These are phyloP conservation scores for Xanthorhoe designata DNA, from an alignment of 2,888 invertebrate species.

Conservation along the genomic window DNA sequence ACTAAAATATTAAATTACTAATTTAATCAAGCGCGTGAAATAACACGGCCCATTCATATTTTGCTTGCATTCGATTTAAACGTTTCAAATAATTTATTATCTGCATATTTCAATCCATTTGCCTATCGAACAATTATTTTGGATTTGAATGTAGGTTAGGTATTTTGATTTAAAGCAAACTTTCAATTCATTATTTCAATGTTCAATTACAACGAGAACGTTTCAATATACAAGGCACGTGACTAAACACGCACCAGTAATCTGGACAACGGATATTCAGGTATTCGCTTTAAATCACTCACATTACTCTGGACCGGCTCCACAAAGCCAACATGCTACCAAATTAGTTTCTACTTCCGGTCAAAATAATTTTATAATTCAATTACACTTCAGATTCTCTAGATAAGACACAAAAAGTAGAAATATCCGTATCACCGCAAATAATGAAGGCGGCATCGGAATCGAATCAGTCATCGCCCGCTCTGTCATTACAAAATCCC, in stretches of 20 bases:
- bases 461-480: conserved; percentile 57
- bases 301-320: conserved; percentile 51
- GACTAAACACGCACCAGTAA: conserved; percentile 69
- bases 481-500: conserved; percentile 71
- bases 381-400: conserved; percentile 60
- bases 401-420: conserved; percentile 63
- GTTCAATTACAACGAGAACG: conserved; percentile 46
- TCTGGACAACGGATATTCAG: conserved; percentile 66
- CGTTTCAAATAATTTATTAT: not conserved
- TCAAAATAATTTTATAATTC: conserved; percentile 57
- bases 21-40: not conserved
- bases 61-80: not conserved
- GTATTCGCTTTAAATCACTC: conserved; percentile 57
- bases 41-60: not conserved
- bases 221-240: conserved; percentile 63
- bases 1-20: not conserved
- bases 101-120: not conserved
- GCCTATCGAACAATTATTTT: not conserved
- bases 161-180: conserved; percentile 18
- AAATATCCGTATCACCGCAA: conserved; percentile 79
- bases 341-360: conserved; percentile 51
- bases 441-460: conserved; percentile 74
- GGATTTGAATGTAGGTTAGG: not conserved
- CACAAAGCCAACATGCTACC: conserved; percentile 52
- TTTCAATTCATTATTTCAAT: conserved; percentile 24